Evolutionary conservation across 2,797 vertebrate species (phyloP), one percentile per base, ranked within the genome.

Genomic region (Hozukius guyotensis): DNA sequence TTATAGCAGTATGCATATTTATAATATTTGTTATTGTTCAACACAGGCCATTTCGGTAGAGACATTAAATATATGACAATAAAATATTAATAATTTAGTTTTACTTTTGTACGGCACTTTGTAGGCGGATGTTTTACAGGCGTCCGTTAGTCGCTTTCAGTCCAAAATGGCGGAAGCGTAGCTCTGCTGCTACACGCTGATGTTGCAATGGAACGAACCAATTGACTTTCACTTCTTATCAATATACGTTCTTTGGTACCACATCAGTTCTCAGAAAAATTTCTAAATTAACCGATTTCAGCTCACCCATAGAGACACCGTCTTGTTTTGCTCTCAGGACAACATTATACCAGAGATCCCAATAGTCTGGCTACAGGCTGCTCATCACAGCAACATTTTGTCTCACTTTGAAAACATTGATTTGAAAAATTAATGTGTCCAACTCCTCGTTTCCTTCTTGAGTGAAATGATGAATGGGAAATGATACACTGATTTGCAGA

Each of bases 381-480:
- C 49, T 71, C 29, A 32, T 56, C 64, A 34, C 24, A 34, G 1
- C 11, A 12, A 10, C 14, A 14, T 13, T 46, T 69, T n/a, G 24
- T 64, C 11, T 78, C 5, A 25, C 14, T 75, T 69, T 75, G 57
- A 68, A 42, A 14, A 64, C n/a, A 67, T 5, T 71, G 4, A 49
- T 69, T 74, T 78, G 31, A 66, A 62, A 52, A 38, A 59, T n/a
- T 0, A 18, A 24, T 3, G 25, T 18, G 4, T 36, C 32, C 27
- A 20, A 3, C n/a, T 59, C n/a, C 69, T 75, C 1, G 67, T 72
- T 72, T 75, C 20, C 6, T 55, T 9, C 9, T 46, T 59, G 9
- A 64, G 20, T 72, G 2, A 75, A 78, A 55, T 29, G 46, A 78
- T 82, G n/a, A 62, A 69, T 64, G 16, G 25, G 63, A 25, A 59